Evolutionary conservation across 1,140 invertebrate species (phyloP).

Genomic region (Galleria mellonella): DNA sequence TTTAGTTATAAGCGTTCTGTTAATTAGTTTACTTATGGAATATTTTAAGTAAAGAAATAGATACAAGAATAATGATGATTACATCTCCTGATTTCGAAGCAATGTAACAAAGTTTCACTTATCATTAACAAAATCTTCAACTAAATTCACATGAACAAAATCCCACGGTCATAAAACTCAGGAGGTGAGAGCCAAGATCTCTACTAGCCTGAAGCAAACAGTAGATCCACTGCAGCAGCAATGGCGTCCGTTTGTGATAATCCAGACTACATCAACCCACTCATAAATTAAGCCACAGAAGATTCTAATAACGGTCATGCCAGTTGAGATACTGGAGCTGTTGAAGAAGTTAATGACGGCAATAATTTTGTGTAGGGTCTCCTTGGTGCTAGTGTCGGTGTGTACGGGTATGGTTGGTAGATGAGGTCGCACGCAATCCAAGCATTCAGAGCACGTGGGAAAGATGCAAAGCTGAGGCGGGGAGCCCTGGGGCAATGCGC

Average conservation of each 20-base stretch:
- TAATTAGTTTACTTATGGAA: no score
- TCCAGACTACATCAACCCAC: conserved; percentile 23
- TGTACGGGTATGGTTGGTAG: conserved; percentile 35
- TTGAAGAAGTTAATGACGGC: conserved; percentile 19
- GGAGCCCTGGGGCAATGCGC: conserved; percentile 49
- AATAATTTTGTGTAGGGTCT: not conserved
- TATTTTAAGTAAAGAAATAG: no score
- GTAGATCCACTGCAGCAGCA: conserved; percentile 65
- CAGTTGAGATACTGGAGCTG: conserved; percentile 25
- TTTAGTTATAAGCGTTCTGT: no score
- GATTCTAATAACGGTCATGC: conserved; percentile 5
- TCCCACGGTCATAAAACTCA: conserved; percentile 63
- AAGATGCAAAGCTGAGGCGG: conserved; percentile 46
- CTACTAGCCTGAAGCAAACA: conserved; percentile 61
- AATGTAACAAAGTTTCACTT: conserved; percentile 22
- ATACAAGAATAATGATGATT: no score
- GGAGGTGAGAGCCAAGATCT: conserved; percentile 55
- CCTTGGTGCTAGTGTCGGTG: conserved; percentile 22
- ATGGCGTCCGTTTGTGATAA: conserved; percentile 30
- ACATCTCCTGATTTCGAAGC: no score
- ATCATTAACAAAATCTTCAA: conserved; percentile 32
- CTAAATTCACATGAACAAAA: conserved; percentile 21
- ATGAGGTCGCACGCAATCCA: conserved; percentile 65
- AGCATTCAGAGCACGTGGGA: conserved; percentile 70
- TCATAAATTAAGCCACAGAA: conserved; percentile 19